A percentile compares a stretch with the other conserved stretches of the same genome.
Evolutionary conservation across 2,888 invertebrate species (phyloP).

Genomic region (Brachynemurus nebulosus): DNA sequence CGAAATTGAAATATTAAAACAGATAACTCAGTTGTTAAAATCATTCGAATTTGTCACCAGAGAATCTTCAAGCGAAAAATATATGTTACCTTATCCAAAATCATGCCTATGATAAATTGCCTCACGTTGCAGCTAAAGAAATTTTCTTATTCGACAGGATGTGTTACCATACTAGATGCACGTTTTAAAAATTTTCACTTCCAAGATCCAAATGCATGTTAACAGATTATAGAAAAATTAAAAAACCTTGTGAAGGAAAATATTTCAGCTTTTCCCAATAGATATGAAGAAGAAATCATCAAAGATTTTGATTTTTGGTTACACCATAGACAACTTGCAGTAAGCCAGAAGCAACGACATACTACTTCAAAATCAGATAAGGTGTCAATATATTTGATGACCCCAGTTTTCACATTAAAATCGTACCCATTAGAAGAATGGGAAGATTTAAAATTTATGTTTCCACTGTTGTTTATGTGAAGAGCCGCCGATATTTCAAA

Average conservation of each 20-base stretch:
- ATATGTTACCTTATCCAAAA: slow-evolving; percentile 7
- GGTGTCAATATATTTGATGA: slow-evolving; percentile 12
- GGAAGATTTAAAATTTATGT: slow-evolving; percentile 11
- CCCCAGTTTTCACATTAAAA: slow-evolving; percentile 12
- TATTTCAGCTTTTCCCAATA: slow-evolving; percentile 7
- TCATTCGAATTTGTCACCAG: slow-evolving; percentile 21
- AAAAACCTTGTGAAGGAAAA: slow-evolving; percentile 3
- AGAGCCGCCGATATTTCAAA: too few relatives aligned
- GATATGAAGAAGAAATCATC: slow-evolving; percentile 21
- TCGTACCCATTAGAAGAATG: slow-evolving; percentile 11
- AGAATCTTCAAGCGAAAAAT: slow-evolving; percentile 17
- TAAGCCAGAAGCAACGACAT: slow-evolving; percentile 13
- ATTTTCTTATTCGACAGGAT: slow-evolving; percentile 13
- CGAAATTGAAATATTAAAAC: slow-evolving; percentile 18
- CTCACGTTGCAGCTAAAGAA: slow-evolving; percentile 18
- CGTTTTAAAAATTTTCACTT: slow-evolving; percentile 22
- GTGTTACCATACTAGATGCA: slow-evolving; percentile 17
- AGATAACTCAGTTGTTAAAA: slow-evolving; percentile 11
- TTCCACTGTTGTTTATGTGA: slow-evolving; percentile 9
- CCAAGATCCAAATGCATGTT: slow-evolving; percentile 19
- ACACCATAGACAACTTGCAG: slow-evolving; percentile 14
- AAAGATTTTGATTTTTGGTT: slow-evolving; percentile 16
- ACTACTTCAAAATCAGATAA: slow-evolving; percentile 10
- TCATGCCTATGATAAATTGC: slow-evolving; percentile 23
- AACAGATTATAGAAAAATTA: slow-evolving; percentile 17